A percentile compares a stretch with the other conserved stretches of the same genome.
These are phyloP conservation scores for Myotis brandtii DNA, from an alignment of 2,113 vertebrate genomes.

Conservation along the genomic window DNA sequence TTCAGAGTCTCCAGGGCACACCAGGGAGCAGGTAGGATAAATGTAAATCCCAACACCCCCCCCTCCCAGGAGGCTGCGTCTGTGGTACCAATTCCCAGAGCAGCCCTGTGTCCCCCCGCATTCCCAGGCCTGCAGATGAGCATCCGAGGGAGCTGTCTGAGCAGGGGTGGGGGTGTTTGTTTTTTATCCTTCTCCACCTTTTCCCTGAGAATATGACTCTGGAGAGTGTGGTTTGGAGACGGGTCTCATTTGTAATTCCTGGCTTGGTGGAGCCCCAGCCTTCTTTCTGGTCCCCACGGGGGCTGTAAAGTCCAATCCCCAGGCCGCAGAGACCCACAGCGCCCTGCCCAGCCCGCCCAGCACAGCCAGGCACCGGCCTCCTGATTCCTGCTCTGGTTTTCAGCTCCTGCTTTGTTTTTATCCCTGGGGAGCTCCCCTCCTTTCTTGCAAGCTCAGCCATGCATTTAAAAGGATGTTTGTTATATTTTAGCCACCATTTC, in stretches of 20 bases:
- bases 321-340: neutral
- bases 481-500: constrained; percentile 27
- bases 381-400: neutral
- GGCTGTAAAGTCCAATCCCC: neutral
- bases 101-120: too few relatives aligned
- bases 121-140: neutral
- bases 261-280: neutral
- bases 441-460: constrained; percentile 64
- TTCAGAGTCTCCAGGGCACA: neutral
- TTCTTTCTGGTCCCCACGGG: neutral
- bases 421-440: constrained; percentile 37
- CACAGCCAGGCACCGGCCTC: neutral
- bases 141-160: neutral
- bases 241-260: neutral
- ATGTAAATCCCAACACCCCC: neutral
- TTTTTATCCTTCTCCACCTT: neutral
- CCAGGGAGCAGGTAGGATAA: neutral
- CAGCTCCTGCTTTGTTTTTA: constrained; percentile 44
- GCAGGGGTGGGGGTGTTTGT: neutral
- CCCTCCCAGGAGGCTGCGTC: neutral
- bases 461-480: constrained; percentile 73
- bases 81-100: neutral
- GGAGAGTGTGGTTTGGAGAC: neutral
- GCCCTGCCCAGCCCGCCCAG: neutral
- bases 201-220: neutral